Percentiles rank a stretch among this genome's conserved stretches.
Evolutionary conservation across 1,140 invertebrate species (phyloP).

Genomic region (Nasonia longicornis): DNA sequence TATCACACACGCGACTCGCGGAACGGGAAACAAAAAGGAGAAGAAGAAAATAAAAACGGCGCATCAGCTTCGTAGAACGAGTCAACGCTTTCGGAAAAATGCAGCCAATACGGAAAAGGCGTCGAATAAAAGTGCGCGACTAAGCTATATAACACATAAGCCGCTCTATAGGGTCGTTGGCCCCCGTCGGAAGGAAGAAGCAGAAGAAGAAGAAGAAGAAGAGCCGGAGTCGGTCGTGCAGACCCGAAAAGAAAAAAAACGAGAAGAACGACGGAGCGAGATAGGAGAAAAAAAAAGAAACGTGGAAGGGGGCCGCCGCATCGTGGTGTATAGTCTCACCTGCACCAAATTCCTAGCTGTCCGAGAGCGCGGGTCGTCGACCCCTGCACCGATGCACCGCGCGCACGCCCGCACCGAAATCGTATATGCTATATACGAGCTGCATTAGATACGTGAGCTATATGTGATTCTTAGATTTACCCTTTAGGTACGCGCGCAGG

Average conservation of each 20-base stretch:
- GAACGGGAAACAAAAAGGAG: constrained; percentile 38
- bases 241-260: background rate
- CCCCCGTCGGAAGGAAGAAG: constrained; percentile 46
- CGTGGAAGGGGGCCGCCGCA: constrained; percentile 49
- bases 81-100: constrained; percentile 49
- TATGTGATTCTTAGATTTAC: background rate
- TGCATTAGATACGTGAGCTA: background rate
- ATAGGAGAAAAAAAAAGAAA: background rate
- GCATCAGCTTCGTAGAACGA: constrained; percentile 46
- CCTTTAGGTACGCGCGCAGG: background rate
- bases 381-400: constrained; percentile 28
- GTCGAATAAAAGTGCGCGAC: constrained; percentile 37
- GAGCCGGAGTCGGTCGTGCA: constrained; percentile 45
- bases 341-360: constrained; percentile 68
- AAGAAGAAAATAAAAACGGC: constrained; percentile 32
- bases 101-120: constrained; percentile 42
- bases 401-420: background rate
- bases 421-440: background rate
- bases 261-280: background rate
- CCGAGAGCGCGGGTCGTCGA: constrained; percentile 56
- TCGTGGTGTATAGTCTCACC: constrained; percentile 59
- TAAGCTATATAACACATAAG: constrained; percentile 22
- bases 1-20: background rate
- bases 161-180: constrained; percentile 54
- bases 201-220: constrained; percentile 50